Evolutionary conservation across 1,140 invertebrate species (phyloP).

Genomic region (Scaptomyza montana): DNA sequence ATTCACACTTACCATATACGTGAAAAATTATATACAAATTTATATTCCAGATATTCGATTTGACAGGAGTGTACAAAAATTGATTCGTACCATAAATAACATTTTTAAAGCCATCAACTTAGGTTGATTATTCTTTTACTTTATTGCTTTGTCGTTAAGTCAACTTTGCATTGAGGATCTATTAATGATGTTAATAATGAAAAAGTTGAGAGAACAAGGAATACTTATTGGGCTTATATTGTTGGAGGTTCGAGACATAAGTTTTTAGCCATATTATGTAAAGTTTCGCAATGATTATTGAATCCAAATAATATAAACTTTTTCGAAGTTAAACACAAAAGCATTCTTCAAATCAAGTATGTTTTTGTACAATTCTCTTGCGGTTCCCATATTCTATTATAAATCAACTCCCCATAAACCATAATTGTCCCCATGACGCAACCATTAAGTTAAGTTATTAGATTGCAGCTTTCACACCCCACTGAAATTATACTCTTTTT

Average conservation of each 20-base stretch:
- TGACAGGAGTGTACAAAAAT: too few relatives aligned
- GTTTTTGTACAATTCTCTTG: too few relatives aligned
- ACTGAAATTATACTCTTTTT: constrained; percentile 16
- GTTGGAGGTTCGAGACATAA: too few relatives aligned
- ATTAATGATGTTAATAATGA: constrained; percentile 6
- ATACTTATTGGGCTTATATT: too few relatives aligned
- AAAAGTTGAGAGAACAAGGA: neutral
- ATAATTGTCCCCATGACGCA: constrained; percentile 15
- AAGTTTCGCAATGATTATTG: neutral
- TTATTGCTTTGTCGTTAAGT: constrained; percentile 14
- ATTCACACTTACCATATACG: constrained; percentile 44
- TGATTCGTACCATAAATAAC: too few relatives aligned
- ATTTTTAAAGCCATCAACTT: too few relatives aligned
- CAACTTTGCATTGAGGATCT: constrained; percentile 9
- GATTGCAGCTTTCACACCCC: constrained; percentile 24
- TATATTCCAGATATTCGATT: constrained; percentile 4
- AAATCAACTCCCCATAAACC: neutral
- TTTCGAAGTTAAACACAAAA: too few relatives aligned
- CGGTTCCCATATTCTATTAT: neutral
- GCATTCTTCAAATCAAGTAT: too few relatives aligned
- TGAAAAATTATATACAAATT: neutral
- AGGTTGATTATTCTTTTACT: neutral
- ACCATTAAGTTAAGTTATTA: constrained; percentile 21
- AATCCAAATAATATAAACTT: too few relatives aligned
- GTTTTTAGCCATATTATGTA: too few relatives aligned